Conservation (phyloP, 2,888 invertebrate species). For the Xylota segnis region DNA sequence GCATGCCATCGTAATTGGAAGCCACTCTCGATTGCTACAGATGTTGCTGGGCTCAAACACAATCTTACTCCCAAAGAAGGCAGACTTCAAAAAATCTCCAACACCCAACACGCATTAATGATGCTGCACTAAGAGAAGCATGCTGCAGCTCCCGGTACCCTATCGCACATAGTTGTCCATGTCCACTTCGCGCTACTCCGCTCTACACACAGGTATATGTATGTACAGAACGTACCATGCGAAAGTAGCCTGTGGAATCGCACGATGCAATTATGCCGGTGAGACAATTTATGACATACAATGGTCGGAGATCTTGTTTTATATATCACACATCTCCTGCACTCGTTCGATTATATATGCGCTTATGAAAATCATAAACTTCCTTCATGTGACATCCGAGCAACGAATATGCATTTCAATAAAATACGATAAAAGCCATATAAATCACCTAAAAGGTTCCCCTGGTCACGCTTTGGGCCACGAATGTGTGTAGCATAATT, state of each 20-base stretch:
- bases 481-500: conserved; percentile 46
- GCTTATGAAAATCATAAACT: conserved; percentile 85
- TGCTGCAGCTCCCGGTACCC: conserved; percentile 53
- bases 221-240: conserved; percentile 11
- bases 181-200: conserved; percentile 34
- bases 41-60: conserved; percentile 56
- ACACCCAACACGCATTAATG: conserved; percentile 69
- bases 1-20: conserved; percentile 68
- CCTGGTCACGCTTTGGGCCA: conserved; percentile 67
- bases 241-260: conserved; percentile 58
- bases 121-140: conserved; percentile 47
- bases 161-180: conserved; percentile 52
- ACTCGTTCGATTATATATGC: conserved; percentile 79
- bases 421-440: conserved; percentile 85
- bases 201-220: conserved; percentile 32
- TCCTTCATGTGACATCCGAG: conserved; percentile 83
- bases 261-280: conserved; percentile 78
- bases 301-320: conserved; percentile 78
- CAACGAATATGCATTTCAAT: conserved; percentile 85
- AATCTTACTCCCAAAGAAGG: conserved; percentile 62
- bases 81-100: conserved; percentile 35
- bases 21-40: conserved; percentile 63
- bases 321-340: conserved; percentile 76
- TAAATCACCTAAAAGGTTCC: conserved; percentile 82
- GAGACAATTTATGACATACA: conserved; percentile 79